Base-by-base conservation (phyloP, 1,140 invertebrate species). In the Macrostomum lignano region DNA sequence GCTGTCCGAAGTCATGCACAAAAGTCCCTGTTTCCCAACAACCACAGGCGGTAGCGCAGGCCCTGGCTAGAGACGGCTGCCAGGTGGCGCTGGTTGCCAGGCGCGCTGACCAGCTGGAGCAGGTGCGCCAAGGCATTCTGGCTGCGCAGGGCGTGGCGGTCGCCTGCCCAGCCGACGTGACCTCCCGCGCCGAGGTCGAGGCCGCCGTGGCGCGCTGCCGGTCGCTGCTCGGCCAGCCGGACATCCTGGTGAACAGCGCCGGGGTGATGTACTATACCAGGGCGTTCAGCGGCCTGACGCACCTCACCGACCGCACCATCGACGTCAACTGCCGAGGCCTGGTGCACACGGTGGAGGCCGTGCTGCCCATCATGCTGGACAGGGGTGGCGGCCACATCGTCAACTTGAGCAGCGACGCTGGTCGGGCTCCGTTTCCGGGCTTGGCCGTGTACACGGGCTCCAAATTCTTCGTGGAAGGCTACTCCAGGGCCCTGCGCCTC, bases 391-490 rank as follows among this genome's bases (percentile, higher is more conserved):
- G 59, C 15, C 59, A 60, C 37, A 60, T 61, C 38, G 40, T 61
- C 10, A 61, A 61, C 40, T 55, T 61, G 31, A 54, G 57, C 5
- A 59, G 56, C 24, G 50, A 61, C 47, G 59, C 59, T 19, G 59
- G 57, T 2, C 47, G 47, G 40, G 46, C 42, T 54, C 53, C 48
- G 2, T 61, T 61, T 40, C 37, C 59, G 21, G 58, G 55, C 10
- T 40, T 61, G 15, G 55, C 56, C 13, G 58, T 61, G 9, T 61
- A 61, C 38, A 55, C 53, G 13, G 59, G 59, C 7, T 55, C 52
- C 7, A 61, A 61, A 44, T 61, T 60, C 38, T 61, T 51, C 39
- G 44, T 61, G 30, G 59, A 61, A 36, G 59, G 55, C 13, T 38
- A 60, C 29, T 55, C 54, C 1, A 52, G 58, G 35, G 59, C 46